A percentile compares a stretch with the other conserved stretches of the same genome.
These are phyloP conservation scores for Heliconius sara DNA, from an alignment of 2,888 invertebrate species.

Conservation along the genomic window DNA sequence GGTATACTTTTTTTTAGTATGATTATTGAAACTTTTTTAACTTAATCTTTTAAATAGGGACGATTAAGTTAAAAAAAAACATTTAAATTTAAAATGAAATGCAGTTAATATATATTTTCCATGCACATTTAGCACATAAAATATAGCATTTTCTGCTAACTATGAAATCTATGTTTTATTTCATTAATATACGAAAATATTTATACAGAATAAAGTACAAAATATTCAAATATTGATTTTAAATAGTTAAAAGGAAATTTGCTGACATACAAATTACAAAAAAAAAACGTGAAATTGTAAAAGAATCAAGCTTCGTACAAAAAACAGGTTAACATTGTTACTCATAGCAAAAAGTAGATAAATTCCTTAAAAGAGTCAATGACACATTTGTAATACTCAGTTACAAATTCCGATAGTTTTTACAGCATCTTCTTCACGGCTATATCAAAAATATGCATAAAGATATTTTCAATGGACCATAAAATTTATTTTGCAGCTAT, in stretches of 20 bases:
- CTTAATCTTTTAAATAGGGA: too few species aligned
- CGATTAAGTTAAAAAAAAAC: neutral
- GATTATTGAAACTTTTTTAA: neutral
- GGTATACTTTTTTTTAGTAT: neutral
- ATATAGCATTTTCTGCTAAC: neutral
- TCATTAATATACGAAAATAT: neutral
- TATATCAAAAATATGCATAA: constrained; percentile 51
- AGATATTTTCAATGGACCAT: constrained; percentile 48
- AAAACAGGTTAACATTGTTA: constrained; percentile 43
- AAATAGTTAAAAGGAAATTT: constrained; percentile 2
- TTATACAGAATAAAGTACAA: neutral
- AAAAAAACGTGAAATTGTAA: constrained; percentile 18
- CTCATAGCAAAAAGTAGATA: constrained; percentile 34
- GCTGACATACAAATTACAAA: constrained; percentile 3
- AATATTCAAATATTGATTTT: neutral
- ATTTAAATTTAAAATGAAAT: neutral
- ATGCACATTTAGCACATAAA: neutral
- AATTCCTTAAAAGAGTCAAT: constrained; percentile 49
- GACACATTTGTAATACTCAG: constrained; percentile 55
- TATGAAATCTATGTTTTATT: neutral
- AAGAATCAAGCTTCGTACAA: constrained; percentile 31
- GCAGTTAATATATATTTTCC: neutral
- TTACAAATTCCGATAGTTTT: constrained; percentile 60
- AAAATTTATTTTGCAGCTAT: constrained; percentile 49
- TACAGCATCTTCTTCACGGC: constrained; percentile 52